Percentiles rank a stretch among this genome's conserved stretches.
Evolutionary conservation across 2,113 vertebrate genomes (phyloP).

Genomic region (Festucalex cinctus): DNA sequence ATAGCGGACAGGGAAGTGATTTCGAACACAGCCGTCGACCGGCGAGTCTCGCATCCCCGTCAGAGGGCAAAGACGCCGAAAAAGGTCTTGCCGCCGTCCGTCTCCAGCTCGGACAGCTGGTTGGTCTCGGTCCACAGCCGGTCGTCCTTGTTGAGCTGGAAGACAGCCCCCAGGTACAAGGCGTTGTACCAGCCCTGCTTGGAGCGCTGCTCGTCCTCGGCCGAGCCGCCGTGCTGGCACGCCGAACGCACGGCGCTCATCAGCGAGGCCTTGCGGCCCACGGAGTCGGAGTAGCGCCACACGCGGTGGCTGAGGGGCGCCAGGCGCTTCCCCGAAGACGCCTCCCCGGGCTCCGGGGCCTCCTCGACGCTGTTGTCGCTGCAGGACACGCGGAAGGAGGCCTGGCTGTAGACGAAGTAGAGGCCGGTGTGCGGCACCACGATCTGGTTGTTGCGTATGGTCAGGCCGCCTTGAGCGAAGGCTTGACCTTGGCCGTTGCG

Average conservation of each 20-base stretch:
- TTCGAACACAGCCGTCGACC: neutral
- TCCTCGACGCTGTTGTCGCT: neutral
- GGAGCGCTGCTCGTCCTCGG: neutral
- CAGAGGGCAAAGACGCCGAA: constrained; percentile 73
- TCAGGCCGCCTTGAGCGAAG: constrained; percentile 60
- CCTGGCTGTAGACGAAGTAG: constrained; percentile 78
- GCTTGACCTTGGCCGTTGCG: constrained; percentile 48
- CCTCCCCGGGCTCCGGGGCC: fast-evolving
- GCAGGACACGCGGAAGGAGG: constrained; percentile 63
- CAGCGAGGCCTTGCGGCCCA: constrained; percentile 23
- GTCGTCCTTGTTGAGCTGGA: constrained; percentile 66
- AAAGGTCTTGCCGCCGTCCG: constrained; percentile 58
- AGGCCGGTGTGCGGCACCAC: constrained; percentile 55
- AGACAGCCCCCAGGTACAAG: constrained; percentile 74
- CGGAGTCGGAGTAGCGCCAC: constrained; percentile 45
- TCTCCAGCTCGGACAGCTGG: constrained; percentile 46
- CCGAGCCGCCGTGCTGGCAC: constrained; percentile 33
- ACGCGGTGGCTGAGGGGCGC: constrained; percentile 61
- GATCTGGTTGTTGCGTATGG: constrained; percentile 54
- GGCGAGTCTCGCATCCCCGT: constrained; percentile 4
- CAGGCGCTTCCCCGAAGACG: neutral
- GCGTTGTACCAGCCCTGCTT: constrained; percentile 61
- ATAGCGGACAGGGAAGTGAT: neutral
- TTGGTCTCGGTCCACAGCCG: constrained; percentile 56
- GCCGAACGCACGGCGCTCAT: constrained; percentile 62